These are phyloP conservation scores for Chloroceryle aenea DNA, from an alignment of 2,113 vertebrate species.

Conservation along the genomic window DNA sequence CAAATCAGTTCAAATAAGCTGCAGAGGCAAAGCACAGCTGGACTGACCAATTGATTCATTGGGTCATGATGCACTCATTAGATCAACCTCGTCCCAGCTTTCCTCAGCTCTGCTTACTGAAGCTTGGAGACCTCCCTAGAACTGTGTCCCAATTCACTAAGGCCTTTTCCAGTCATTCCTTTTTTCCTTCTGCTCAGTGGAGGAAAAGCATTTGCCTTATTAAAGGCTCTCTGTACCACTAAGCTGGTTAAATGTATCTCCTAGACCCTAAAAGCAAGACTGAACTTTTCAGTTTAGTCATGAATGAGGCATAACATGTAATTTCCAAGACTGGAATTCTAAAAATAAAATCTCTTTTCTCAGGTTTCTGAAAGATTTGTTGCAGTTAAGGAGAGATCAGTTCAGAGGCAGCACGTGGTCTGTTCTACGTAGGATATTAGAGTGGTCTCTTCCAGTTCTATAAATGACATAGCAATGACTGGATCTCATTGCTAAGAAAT, in stretches of 20 bases:
- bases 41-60: slow-evolving; percentile 43
- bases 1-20: slow-evolving; percentile 57
- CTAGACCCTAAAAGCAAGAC: slow-evolving; percentile 31
- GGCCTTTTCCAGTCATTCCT: slow-evolving; percentile 40
- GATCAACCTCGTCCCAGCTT: slow-evolving; percentile 51
- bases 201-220: slow-evolving; percentile 43
- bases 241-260: slow-evolving; percentile 36
- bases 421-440: neutral
- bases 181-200: slow-evolving; percentile 33
- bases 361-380: slow-evolving; percentile 3
- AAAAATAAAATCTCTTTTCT: neutral
- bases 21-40: slow-evolving; percentile 57
- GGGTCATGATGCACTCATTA: slow-evolving; percentile 68
- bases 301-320: slow-evolving; percentile 24
- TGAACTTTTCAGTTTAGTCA: slow-evolving; percentile 35
- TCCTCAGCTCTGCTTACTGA: slow-evolving; percentile 53
- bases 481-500: neutral
- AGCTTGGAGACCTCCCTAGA: slow-evolving; percentile 63
- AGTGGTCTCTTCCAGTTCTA: neutral
- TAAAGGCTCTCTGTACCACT: slow-evolving; percentile 19
- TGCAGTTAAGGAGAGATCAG: neutral
- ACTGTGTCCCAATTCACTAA: slow-evolving; percentile 17
- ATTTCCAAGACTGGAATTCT: slow-evolving; percentile 5
- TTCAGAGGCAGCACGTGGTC: neutral
- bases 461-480: neutral